A percentile compares a stretch with the other conserved stretches of the same genome.
These are phyloP conservation scores for Xyliphius kryptos DNA, from an alignment of 2,113 vertebrate genomes.

Conservation along the genomic window DNA sequence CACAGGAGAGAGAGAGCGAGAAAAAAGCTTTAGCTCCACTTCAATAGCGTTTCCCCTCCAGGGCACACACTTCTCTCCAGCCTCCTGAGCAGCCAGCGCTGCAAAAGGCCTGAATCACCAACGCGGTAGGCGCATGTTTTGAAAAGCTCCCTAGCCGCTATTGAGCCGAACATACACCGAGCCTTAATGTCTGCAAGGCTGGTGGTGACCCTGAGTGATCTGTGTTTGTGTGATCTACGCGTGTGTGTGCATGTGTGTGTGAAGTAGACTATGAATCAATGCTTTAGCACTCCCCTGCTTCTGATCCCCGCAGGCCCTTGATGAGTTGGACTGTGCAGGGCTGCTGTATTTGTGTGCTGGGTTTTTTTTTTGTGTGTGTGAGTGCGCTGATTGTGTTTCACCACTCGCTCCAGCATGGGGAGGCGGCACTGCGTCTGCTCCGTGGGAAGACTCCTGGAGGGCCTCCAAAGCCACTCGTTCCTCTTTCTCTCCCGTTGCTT, in stretches of 20 bases:
- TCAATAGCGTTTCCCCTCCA: conserved; percentile 42
- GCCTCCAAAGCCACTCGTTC: conserved; percentile 44
- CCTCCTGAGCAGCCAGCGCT: conserved; percentile 29
- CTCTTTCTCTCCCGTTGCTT: conserved; percentile 27
- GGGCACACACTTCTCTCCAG: conserved; percentile 41
- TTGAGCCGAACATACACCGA: conserved; percentile 36
- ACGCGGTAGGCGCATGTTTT: conserved; percentile 35
- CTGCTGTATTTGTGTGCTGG: conserved; percentile 12
- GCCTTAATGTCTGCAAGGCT: conserved; percentile 39
- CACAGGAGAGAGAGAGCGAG: conserved; percentile 30
- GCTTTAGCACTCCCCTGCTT: conserved; percentile 40
- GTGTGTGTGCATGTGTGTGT: conserved; percentile 27
- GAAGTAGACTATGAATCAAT: conserved; percentile 43
- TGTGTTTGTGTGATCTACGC: conserved; percentile 33
- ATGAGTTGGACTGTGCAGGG: conserved; percentile 30
- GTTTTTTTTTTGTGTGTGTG: conserved; percentile 24
- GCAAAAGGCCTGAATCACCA: conserved; percentile 44
- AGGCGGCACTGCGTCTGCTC: conserved; percentile 37
- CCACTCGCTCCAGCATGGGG: conserved; percentile 21
- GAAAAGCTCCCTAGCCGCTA: conserved; percentile 38
- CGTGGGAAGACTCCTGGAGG: conserved; percentile 49
- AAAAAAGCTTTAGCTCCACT: conserved; percentile 35
- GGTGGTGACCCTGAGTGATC: conserved; percentile 43
- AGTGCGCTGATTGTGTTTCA: conserved; percentile 32
- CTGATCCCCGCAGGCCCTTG: conserved; percentile 39